phyloP scores from a whole-genome alignment of 2,113 vertebrate species.

The Shinisaurus crocodilurus region DNA sequence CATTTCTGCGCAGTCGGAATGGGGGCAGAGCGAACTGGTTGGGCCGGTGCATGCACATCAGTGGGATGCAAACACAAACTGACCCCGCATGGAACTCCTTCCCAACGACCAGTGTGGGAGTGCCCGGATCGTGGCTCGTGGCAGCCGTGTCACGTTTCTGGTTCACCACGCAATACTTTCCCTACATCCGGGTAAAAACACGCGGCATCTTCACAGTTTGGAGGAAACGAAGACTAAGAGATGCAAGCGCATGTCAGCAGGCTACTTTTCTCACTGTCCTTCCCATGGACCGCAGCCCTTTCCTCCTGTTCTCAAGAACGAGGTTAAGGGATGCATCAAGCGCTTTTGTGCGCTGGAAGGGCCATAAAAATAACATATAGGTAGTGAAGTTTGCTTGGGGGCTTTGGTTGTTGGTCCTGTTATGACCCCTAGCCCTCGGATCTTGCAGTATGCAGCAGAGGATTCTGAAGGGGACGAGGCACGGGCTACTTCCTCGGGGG shows the following conservation, averaged over 20 bases:
- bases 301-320: background rate
- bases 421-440: no score
- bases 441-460: no score
- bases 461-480: no score
- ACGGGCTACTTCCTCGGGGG: no score
- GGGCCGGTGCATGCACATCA: background rate
- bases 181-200: background rate
- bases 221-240: background rate
- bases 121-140: rapidly evolving
- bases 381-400: background rate
- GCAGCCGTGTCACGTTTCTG: background rate
- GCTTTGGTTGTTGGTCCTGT: background rate
- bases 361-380: background rate
- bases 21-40: background rate
- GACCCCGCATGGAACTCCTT: background rate
- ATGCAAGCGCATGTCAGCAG: background rate
- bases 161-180: background rate
- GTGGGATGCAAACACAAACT: background rate
- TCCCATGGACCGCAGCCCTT: background rate
- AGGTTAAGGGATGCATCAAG: background rate
- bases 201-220: background rate
- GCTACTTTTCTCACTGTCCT: background rate
- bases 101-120: background rate
- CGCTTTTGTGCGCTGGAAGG: background rate
- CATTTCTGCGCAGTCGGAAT: background rate